A percentile compares a stretch with the other conserved stretches of the same genome.
These are phyloP conservation scores for Agrenia bidenticulata DNA, from an alignment of 2,888 invertebrate genomes.

Conservation along the genomic window DNA sequence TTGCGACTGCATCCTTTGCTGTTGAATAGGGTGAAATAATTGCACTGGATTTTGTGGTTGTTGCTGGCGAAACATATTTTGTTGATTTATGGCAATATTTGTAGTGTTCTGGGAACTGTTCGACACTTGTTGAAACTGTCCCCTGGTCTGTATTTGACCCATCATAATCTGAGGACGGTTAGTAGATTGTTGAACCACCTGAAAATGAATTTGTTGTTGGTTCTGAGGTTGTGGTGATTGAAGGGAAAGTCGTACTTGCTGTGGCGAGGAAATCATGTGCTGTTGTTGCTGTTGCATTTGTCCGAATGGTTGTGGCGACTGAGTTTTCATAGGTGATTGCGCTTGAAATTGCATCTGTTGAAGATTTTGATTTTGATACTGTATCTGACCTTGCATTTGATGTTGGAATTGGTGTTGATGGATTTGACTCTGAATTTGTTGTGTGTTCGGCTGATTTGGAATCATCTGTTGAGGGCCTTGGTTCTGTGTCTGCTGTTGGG, in stretches of 20 bases:
- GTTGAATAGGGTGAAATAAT: slow-evolving; percentile 19
- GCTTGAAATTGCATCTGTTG: slow-evolving; percentile 29
- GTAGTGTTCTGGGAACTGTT: neutral
- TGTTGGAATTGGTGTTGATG: slow-evolving; percentile 26
- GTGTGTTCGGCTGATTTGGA: slow-evolving; percentile 15
- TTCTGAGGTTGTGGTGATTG: slow-evolving; percentile 22
- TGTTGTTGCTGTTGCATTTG: slow-evolving; percentile 25
- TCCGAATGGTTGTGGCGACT: slow-evolving; percentile 8
- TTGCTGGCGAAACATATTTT: slow-evolving; percentile 14
- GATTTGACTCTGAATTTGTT: slow-evolving; percentile 15
- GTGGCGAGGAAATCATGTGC: slow-evolving; percentile 12
- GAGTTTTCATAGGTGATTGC: slow-evolving; percentile 16
- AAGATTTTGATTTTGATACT: slow-evolving; percentile 23
- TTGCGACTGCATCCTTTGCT: slow-evolving; percentile 21
- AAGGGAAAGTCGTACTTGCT: slow-evolving; percentile 1
- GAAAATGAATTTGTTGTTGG: slow-evolving; percentile 28
- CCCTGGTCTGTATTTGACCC: slow-evolving; percentile 27
- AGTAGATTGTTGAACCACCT: slow-evolving; percentile 12
- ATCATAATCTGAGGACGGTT: slow-evolving; percentile 18
- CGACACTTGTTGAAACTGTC: slow-evolving; percentile 21
- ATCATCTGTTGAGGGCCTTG: slow-evolving; percentile 17
- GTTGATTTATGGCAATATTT: slow-evolving; percentile 6
- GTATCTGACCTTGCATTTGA: slow-evolving; percentile 26
- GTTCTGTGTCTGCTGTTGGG: slow-evolving; percentile 27
- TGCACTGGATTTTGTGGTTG: slow-evolving; percentile 19